Evolutionary conservation across 1,140 invertebrate species (phyloP).

Genomic region (Drosophila melanica): DNA sequence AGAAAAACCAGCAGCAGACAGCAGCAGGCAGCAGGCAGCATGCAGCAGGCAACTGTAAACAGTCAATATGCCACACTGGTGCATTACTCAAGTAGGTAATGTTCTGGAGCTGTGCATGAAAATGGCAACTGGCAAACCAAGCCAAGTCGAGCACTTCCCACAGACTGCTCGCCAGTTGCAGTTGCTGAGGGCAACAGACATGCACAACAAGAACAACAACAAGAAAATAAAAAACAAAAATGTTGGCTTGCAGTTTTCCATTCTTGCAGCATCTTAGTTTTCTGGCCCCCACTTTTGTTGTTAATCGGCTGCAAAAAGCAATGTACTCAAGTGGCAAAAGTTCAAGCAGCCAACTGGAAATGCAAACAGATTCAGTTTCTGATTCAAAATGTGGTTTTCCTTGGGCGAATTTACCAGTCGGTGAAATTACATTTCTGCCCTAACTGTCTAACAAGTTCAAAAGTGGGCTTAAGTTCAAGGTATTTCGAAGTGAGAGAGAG

Average conservation of each 20-base stretch:
- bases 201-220: not conserved
- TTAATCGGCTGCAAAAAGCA: conserved; percentile 76
- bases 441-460: conserved; percentile 17
- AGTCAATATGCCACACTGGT: conserved; percentile 47
- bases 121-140: conserved; percentile 30
- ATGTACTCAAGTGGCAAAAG: conserved; percentile 73
- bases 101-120: conserved; percentile 40
- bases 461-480: conserved; percentile 3
- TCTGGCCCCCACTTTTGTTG: conserved; percentile 45
- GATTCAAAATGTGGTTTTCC: conserved; percentile 30
- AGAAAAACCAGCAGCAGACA: not conserved
- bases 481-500: not conserved
- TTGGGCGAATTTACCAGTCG: conserved; percentile 6
- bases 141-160: conserved; percentile 13
- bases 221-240: too few species aligned
- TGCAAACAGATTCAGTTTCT: conserved; percentile 53
- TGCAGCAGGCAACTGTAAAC: conserved; percentile 37
- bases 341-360: conserved; percentile 61
- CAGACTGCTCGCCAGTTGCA: conserved; percentile 9
- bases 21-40: conserved; percentile 13
- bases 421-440: not conserved
- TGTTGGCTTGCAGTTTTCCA: conserved; percentile 4
- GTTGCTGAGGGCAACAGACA: not conserved
- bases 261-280: conserved; percentile 51
- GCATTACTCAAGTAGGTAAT: conserved; percentile 55